Conservation (phyloP, 1,140 invertebrate species). For the Macrobrachium nipponense region DNA sequence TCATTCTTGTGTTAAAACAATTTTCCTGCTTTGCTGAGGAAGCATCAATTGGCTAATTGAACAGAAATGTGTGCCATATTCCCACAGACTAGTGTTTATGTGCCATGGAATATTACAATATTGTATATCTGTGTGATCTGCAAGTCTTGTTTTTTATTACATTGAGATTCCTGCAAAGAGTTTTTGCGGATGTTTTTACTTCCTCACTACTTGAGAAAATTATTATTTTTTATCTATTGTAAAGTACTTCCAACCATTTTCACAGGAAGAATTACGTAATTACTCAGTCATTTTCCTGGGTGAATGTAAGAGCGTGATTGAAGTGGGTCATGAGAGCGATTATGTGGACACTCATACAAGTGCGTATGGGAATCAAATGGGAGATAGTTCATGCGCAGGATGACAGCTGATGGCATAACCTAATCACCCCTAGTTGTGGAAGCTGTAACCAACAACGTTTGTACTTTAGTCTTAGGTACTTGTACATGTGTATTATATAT, state of each 20-base stretch:
- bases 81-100: slow-evolving; percentile 23
- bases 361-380: too few relatives aligned
- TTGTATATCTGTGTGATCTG: slow-evolving; percentile 11
- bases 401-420: background rate
- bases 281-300: too few relatives aligned
- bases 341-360: too few relatives aligned
- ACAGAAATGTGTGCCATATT: slow-evolving; percentile 35
- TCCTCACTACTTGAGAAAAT: background rate
- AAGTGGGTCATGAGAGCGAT: too few relatives aligned
- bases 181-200: background rate
- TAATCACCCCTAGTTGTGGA: background rate
- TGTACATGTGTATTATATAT: slow-evolving; percentile 46
- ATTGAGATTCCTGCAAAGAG: background rate
- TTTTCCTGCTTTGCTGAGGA: background rate
- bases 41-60: background rate
- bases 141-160: background rate
- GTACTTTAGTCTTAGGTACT: background rate
- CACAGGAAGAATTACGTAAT: too few relatives aligned
- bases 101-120: slow-evolving; percentile 24
- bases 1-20: too few relatives aligned
- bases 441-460: background rate
- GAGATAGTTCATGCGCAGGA: too few relatives aligned
- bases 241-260: background rate
- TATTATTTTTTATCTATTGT: background rate
- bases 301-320: too few relatives aligned